Evolutionary conservation across 2,888 invertebrate genomes (phyloP).

Genomic region (Philereme vetulata): DNA sequence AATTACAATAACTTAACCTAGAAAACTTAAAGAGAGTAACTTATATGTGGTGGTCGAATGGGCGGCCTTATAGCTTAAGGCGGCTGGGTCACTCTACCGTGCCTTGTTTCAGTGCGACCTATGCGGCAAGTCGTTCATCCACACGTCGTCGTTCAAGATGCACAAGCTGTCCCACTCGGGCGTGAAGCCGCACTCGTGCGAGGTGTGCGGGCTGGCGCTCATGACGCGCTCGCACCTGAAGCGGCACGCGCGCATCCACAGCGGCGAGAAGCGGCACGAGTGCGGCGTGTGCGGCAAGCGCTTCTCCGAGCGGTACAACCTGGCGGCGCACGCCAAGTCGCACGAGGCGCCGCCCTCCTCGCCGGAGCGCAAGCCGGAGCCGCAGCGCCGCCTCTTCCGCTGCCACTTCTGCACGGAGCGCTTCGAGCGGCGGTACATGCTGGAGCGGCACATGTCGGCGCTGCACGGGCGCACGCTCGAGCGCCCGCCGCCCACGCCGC

Average conservation of each 20-base stretch:
- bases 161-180: conserved; percentile 87
- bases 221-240: conserved; percentile 87
- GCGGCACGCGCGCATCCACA: conserved; percentile 87
- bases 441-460: conserved; percentile 73
- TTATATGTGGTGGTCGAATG: too few relatives aligned
- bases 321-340: conserved; percentile 74
- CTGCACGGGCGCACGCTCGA: conserved; percentile 75
- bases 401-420: conserved; percentile 75
- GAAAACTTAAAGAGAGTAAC: too few relatives aligned
- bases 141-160: conserved; percentile 88
- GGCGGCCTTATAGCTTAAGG: too few relatives aligned
- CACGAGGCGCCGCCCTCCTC: conserved; percentile 53
- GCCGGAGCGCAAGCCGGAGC: conserved; percentile 36
- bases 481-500: conserved; percentile 74
- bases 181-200: conserved; percentile 84
- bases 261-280: conserved; percentile 85
- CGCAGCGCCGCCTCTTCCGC: conserved; percentile 68
- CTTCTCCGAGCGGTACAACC: conserved; percentile 84
- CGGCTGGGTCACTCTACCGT: too few relatives aligned
- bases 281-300: conserved; percentile 83
- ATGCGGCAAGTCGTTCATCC: conserved; percentile 86
- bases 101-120: conserved; percentile 78
- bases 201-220: conserved; percentile 84
- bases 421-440: conserved; percentile 73
- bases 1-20: too few relatives aligned